phyloP scores from a whole-genome alignment of 2,888 invertebrate genomes.

The Dioctria rufipes region DNA sequence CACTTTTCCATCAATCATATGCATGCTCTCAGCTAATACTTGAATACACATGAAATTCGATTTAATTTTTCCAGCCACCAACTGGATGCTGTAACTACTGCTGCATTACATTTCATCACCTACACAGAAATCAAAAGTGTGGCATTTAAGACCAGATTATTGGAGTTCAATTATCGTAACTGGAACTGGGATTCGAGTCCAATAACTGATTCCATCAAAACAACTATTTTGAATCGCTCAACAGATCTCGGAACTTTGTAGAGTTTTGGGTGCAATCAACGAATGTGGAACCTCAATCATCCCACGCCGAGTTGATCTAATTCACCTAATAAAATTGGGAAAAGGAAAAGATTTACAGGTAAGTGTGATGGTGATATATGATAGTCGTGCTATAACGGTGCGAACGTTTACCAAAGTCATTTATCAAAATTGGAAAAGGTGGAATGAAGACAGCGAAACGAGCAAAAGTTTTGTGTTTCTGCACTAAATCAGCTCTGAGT shows the following conservation, averaged over 20 bases:
- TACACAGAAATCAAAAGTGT: constrained; percentile 21
- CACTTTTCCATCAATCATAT: constrained; percentile 35
- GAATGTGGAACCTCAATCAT: constrained; percentile 26
- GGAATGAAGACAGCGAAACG: background rate
- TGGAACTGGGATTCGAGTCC: background rate
- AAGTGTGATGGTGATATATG: constrained; percentile 35
- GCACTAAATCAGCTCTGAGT: too few relatives aligned
- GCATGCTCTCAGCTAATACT: constrained; percentile 11
- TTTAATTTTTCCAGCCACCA: constrained; percentile 15
- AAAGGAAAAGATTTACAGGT: constrained; percentile 35
- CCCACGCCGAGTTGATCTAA: constrained; percentile 33
- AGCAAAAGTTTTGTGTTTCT: background rate
- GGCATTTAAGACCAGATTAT: background rate
- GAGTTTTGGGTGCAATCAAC: constrained; percentile 9
- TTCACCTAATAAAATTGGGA: constrained; percentile 26
- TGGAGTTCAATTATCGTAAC: background rate
- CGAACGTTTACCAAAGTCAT: background rate
- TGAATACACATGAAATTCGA: background rate
- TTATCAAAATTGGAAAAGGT: constrained; percentile 16
- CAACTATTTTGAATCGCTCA: background rate
- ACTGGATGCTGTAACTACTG: constrained; percentile 13
- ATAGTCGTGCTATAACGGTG: background rate
- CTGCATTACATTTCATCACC: constrained; percentile 46
- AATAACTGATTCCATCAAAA: background rate
- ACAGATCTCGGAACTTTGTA: constrained; percentile 1